Evolutionary conservation across 2,888 invertebrate species (phyloP).

Genomic region (Idaea aversata): DNA sequence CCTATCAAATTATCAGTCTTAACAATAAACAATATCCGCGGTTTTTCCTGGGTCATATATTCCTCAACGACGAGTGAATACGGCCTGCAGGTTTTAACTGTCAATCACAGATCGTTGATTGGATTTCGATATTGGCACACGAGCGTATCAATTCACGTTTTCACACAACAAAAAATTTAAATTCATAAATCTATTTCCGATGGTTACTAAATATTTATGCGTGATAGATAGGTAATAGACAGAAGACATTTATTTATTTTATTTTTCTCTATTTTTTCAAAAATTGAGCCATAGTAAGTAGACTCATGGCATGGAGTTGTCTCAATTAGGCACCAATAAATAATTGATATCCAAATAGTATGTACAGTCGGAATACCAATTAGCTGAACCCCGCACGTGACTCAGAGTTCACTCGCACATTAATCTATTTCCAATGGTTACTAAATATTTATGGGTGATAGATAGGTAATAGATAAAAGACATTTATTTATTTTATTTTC

Average conservation of each 20-base stretch:
- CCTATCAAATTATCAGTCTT: neutral
- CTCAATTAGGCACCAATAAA: too few species aligned
- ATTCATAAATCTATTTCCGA: neutral
- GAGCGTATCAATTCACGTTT: constrained; percentile 30
- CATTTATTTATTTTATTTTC: neutral
- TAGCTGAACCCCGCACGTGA: too few species aligned
- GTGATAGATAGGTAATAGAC: neutral
- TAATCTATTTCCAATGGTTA: neutral
- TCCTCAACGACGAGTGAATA: neutral
- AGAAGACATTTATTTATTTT: neutral
- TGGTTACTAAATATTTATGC: neutral
- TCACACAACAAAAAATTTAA: constrained; percentile 13
- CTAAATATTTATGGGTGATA: neutral
- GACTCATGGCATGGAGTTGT: too few species aligned
- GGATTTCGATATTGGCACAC: constrained; percentile 65
- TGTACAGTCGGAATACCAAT: too few species aligned
- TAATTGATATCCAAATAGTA: too few species aligned
- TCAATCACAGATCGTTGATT: constrained; percentile 69
- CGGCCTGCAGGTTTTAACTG: constrained; percentile 47
- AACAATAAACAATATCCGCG: neutral
- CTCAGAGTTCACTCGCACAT: too few species aligned
- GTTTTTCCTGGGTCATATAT: neutral
- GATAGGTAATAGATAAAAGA: neutral
- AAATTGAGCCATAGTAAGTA: too few species aligned
- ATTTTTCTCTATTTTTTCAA: too few species aligned